Base-by-base conservation (phyloP, 2,888 invertebrate species). In the Trissolcus brochymenae region DNA sequence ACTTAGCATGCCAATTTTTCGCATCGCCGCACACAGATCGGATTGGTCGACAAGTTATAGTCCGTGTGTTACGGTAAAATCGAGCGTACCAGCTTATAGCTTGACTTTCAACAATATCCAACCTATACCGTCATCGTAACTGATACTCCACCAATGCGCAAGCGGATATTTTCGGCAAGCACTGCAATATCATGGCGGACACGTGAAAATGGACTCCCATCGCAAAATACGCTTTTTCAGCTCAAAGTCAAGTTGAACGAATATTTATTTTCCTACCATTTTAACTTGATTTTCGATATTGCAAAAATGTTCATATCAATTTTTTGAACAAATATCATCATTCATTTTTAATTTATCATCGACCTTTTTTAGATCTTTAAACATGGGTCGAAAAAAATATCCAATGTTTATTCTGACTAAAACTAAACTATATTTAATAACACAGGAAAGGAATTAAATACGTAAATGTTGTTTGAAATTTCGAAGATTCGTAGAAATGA, bases 51-150 rank as follows among this genome's bases (percentile, higher is more conserved):
- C 72, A 82, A 80, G 76, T 81, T 81, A 81, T 83, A 82, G 82
- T 81, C 81, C 73, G 82, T 67, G 83, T 84, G 86, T 86, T 86
- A 86, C 83, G 86, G 85, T 85, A 84, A 86, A 87, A 87, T 87
- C 84, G 85, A 86, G 82, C 85, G 83, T 83, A 84, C 82, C 79
- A 73, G 60, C 75, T 76, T 82, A 82, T 83, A 81, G 83, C 82
- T 82, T 82, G 83, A 82, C 82, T 81, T 85, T 83, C 81, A 80
- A 71, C 76, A 74, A 78, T 77, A 76, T 68, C 72, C 80, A 72
- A 65, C 75, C 78, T 68, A 78, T 71, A 68, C 76, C 68, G 75
- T 75, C 71, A 66, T 67, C 73, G 73, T 78, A 78, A 80, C 73
- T 74, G 78, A 80, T 76, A 78, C 71, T 68, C 76, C 70, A 41